Evolutionary conservation across 2,888 invertebrate genomes (phyloP), one percentile per base, ranked within the genome.

Genomic region (Platycnemis pennipes): DNA sequence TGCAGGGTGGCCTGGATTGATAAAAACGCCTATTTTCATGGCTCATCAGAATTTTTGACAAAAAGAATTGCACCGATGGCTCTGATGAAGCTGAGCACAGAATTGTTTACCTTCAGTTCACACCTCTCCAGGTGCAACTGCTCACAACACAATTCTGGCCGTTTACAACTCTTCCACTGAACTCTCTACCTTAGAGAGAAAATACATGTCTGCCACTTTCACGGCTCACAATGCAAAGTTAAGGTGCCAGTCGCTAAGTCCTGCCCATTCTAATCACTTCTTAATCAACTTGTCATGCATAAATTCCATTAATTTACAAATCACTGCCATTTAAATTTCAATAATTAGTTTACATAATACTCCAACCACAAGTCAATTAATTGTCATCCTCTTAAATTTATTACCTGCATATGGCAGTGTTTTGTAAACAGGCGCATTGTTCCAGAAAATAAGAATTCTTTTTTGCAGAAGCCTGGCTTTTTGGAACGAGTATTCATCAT

Each of bases 271-370:
- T 85, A 85, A 89, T 94, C 94, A 77, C 89, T 94, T 94, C 94
- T 56, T 89, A 49, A 77, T 89, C 89, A 94, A 94, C 86, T 56
- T 94, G 94, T 94, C 94, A 94, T 94, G 94, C 94, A 94, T 94
- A 94, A 88, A 94, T 77, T 91, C 69, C 94, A 94, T 94, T 56
- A 94, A 94, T 94, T 94, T 94, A 94, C 94, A 91, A 94, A 91
- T 86, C 94, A 94, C 94, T 89, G 89, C 85, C 69, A 94, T 94
- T 94, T 94, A 95, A 95, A 94, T 94, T 94, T 95, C 94, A 94
- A 94, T 94, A 95, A 95, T 91, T 91, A 91, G 91, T 91, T 91
- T 91, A 91, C 91, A 91, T 91, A 91, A 91, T 91, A 91, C 91
- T 91, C 69, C 91, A 91, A 91, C 91, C 91, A 91, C 63, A 91